A percentile compares a stretch with the other conserved stretches of the same genome.
Conservation (phyloP, 2,113 vertebrate genomes). For the Propithecus coquereli region DNA sequence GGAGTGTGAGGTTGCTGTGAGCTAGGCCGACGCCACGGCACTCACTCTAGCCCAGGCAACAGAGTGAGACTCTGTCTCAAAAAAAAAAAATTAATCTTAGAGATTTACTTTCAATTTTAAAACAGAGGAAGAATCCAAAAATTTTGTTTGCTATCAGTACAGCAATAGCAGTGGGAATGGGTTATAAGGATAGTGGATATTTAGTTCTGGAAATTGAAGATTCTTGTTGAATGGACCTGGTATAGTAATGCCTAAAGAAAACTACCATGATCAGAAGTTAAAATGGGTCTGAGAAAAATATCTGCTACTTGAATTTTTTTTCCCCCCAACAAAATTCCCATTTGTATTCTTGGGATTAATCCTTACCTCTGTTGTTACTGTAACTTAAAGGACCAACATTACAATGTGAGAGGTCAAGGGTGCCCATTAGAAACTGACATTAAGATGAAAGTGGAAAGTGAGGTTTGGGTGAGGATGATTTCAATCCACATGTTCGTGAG, state of each 20-base stretch:
- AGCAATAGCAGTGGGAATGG: background rate
- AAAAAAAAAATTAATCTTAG: background rate
- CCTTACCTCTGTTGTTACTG: background rate
- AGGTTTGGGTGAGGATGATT: background rate
- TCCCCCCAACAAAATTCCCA: background rate
- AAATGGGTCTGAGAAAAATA: background rate
- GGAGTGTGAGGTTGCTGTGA: too few species aligned
- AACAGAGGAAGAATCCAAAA: background rate
- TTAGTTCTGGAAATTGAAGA: constrained; percentile 31
- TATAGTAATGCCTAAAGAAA: background rate
- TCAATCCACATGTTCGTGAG: background rate
- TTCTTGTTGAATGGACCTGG: background rate
- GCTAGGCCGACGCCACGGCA: too few species aligned
- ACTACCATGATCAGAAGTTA: background rate
- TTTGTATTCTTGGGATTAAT: constrained; percentile 3
- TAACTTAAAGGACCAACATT: background rate
- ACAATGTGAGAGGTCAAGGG: background rate
- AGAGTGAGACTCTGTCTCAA: too few species aligned
- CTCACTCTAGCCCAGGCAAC: too few species aligned
- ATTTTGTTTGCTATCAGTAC: background rate
- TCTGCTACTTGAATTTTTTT: background rate
- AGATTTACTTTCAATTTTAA: background rate
- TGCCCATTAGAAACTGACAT: background rate
- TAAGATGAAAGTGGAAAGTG: background rate
- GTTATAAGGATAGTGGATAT: background rate